phyloP scores from a whole-genome alignment of 2,113 vertebrate genomes.

The Corythaixoides concolor region DNA sequence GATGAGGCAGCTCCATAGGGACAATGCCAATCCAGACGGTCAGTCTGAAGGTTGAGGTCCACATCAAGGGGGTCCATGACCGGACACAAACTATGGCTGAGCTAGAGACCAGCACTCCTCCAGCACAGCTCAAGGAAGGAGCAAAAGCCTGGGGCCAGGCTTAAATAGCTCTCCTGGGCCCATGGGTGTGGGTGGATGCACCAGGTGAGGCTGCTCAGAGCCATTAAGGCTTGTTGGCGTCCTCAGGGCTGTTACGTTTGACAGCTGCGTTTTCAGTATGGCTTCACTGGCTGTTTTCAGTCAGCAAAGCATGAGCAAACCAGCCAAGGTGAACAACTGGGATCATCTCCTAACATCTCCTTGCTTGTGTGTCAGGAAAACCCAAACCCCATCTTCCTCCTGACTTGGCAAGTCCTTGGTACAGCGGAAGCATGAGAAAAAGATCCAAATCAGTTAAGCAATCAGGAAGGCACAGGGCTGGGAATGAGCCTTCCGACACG shows the following conservation, averaged over 20 bases:
- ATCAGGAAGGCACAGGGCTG: not conserved
- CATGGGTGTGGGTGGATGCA: not conserved
- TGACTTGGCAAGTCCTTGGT: not conserved
- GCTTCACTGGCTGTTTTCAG: not conserved
- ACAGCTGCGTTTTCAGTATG: not conserved
- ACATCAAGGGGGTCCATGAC: too few species aligned
- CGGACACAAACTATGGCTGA: not conserved
- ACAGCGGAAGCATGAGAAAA: not conserved
- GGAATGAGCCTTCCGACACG: accelerated
- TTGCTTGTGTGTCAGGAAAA: not conserved
- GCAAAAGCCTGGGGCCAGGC: accelerated
- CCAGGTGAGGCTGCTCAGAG: not conserved
- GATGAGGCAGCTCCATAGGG: not conserved
- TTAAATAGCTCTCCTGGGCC: not conserved
- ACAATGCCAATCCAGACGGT: not conserved
- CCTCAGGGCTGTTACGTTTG: not conserved
- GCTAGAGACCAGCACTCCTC: not conserved
- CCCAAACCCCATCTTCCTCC: not conserved
- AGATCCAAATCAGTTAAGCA: not conserved
- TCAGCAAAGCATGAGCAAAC: not conserved
- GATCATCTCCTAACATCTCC: not conserved
- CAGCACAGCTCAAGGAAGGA: accelerated
- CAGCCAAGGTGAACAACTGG: not conserved
- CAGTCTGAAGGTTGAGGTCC: not conserved
- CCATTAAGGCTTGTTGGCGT: not conserved